These are phyloP conservation scores for Phymorhynchus buccinoides DNA, from an alignment of 1,140 invertebrate species.

Conservation along the genomic window DNA sequence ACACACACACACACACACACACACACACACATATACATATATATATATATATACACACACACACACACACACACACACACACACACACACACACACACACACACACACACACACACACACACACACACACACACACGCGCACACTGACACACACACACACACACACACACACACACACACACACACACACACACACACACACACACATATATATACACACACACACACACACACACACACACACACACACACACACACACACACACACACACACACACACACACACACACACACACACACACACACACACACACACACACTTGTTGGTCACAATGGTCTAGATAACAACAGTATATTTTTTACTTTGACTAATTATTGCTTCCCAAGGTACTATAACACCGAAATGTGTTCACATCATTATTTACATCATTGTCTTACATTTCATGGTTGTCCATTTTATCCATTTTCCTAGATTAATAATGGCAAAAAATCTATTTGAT, in stretches of 20 bases:
- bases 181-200: background rate
- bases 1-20: background rate
- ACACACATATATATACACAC: conserved; percentile 15
- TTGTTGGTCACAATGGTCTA: no score
- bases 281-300: conserved; percentile 8
- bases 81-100: background rate
- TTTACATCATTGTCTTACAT: no score
- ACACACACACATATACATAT: background rate
- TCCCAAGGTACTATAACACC: no score
- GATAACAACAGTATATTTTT: no score
- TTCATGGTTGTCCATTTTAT: no score
- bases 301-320: conserved; percentile 11
- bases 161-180: background rate
- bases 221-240: conserved; percentile 7
- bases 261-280: conserved; percentile 16
- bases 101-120: background rate
- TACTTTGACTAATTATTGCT: no score
- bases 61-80: background rate
- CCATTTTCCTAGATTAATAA: no score
- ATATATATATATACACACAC: background rate
- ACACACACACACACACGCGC: background rate
- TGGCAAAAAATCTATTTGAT: no score
- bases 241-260: background rate
- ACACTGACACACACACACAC: no score
- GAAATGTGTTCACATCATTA: no score